These are phyloP conservation scores for Oncopodura yosiiana DNA, from an alignment of 1,140 invertebrate species.

Conservation along the genomic window DNA sequence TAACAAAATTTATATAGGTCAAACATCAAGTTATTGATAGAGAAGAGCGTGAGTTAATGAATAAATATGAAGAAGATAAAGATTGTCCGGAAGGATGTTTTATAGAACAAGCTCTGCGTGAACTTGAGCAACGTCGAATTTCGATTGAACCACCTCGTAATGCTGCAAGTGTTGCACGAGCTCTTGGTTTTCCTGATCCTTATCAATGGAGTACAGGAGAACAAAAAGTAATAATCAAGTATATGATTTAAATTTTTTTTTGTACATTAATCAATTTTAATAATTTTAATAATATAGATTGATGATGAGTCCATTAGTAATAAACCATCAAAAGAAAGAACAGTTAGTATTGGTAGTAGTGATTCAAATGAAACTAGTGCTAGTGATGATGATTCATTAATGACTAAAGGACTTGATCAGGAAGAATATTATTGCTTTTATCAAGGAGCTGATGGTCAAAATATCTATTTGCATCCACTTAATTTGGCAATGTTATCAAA, in stretches of 20 bases:
- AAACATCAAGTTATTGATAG: slow-evolving; percentile 54
- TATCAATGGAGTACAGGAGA: too few relatives aligned
- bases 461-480: slow-evolving; percentile 81
- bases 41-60: slow-evolving; percentile 58
- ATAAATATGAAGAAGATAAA: slow-evolving; percentile 50
- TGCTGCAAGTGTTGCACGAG: too few relatives aligned
- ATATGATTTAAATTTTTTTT: neutral
- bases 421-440: slow-evolving; percentile 72
- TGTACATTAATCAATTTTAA: neutral
- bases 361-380: neutral
- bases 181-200: too few relatives aligned
- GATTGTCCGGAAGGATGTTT: slow-evolving; percentile 72
- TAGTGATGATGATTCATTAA: slow-evolving; percentile 4
- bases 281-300: too few relatives aligned
- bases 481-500: slow-evolving; percentile 82
- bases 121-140: slow-evolving; percentile 48
- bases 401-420: slow-evolving; percentile 27
- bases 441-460: slow-evolving; percentile 80
- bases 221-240: slow-evolving; percentile 11
- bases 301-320: neutral
- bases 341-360: neutral
- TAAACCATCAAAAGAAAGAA: neutral
- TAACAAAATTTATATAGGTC: too few relatives aligned
- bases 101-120: slow-evolving; percentile 64
- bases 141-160: too few relatives aligned